Evolutionary conservation across 1,140 invertebrate genomes (phyloP), one percentile per base, ranked within the genome.

Genomic region (Atta cephalotes): DNA sequence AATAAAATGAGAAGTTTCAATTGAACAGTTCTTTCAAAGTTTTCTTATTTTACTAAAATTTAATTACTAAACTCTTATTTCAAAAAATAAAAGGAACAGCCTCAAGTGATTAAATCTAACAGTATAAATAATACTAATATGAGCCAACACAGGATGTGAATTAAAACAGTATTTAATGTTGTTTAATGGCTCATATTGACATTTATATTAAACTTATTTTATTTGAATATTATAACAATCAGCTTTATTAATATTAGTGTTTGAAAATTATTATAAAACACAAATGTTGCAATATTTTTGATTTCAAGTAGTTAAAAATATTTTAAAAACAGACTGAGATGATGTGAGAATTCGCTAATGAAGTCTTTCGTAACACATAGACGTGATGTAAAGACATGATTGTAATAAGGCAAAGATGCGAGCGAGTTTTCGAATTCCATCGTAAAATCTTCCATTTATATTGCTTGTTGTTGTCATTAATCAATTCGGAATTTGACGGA

Each of bases 301-400:
- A 68, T 35, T 68, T 39, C 3, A 16, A 68, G n/a, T 51, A 45
- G 16, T 12, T 0, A 31, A 78, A n/a, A 28, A 62, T 65, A 5
- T 66, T 79, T 7, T 21, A 66, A n/a, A n/a, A 35, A 66, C 18
- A 21, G 7, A n/a, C 28, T 68, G 21, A 10, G 39, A 3, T 62
- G n/a, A 53, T 53, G n/a, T 80, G 2, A 45, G 49, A 80, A 80
- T 81, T 81, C n/a, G 10, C 78, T 16, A 53, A 31, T 45, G 14
- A 81, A 35, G 14, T 49, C 25, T 53, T 80, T 56, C 77, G 49
- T 80, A 63, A 80, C 63, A 80, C 0, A 53, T n/a, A 3, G 14
- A 12, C 0, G 31, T 70, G 31, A 70, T 35, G 63, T 56, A 80
- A 80, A 31, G n/a, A 81, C 14, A 21, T 7, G 78, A 39, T 25